Conservation (phyloP, 2,113 vertebrate genomes). For the Eudyptes chrysolophus region DNA sequence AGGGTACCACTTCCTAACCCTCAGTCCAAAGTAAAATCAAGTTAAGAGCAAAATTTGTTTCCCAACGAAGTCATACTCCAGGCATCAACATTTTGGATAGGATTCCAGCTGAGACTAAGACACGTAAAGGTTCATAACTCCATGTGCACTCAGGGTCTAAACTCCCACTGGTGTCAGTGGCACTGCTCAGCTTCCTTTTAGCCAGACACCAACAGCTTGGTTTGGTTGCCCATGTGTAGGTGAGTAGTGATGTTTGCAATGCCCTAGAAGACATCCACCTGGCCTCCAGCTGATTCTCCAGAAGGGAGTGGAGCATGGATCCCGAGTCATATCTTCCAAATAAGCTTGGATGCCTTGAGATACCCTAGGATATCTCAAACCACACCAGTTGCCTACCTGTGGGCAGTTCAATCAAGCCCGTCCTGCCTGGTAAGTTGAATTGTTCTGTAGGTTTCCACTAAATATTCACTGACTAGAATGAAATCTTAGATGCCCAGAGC, state of each 20-base stretch:
- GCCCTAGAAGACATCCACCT: background rate
- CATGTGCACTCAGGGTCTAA: fast-evolving
- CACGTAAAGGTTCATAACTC: background rate
- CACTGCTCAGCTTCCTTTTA: background rate
- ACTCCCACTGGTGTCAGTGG: background rate
- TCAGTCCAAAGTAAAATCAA: background rate
- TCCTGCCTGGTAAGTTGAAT: background rate
- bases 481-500: background rate
- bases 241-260: background rate
- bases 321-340: background rate
- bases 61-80: background rate
- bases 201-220: background rate
- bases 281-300: background rate
- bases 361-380: background rate
- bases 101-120: background rate
- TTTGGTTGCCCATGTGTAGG: background rate
- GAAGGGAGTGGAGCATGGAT: background rate
- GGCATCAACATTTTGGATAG: background rate
- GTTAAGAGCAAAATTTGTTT: background rate
- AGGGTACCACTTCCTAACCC: background rate
- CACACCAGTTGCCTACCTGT: background rate
- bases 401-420: background rate
- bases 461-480: background rate
- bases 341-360: background rate
- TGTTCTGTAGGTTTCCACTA: background rate